Base-by-base conservation (phyloP, 2,888 invertebrate genomes). In the Drosophila robusta region DNA sequence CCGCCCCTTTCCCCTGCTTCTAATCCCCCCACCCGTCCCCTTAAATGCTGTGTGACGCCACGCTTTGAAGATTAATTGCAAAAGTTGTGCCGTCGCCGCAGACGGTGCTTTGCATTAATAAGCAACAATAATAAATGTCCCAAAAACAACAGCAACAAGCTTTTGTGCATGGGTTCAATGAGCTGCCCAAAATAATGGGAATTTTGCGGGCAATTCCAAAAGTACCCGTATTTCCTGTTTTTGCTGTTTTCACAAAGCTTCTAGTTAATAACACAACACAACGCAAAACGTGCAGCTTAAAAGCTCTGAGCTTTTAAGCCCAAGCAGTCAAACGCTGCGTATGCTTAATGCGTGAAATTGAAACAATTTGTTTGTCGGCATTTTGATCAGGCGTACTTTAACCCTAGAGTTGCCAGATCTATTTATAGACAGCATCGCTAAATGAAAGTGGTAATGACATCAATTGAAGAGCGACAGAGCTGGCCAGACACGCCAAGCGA, bases 361-460 rank as follows among this genome's bases (percentile, higher is more conserved):
- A 52, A 47, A 56, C 38, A 68, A 68, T 74, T 57, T 80, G 73
- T 62, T 73, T 70, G 45, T 70, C 68, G 63, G 52, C 75, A 68
- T 55, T 80, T 58, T 68, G 69, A 81, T 72, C 78, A 72, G 12
- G 44, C 64, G 75, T 78, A 70, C 80, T 82, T 82, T 73, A 85
- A 85, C 83, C 80, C 75, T 62, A 71, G 44, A 62, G 74, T 76
- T 66, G 54, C 44, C 38, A 39, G 41, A 26, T 38, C 72, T 85
- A 85, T 83, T 83, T 82, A 75, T 83, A 85, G 82, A 14, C 16
- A n/a, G 9, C 16, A n/a, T 52, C 32, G 44, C 52, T 78, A 73
- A 87, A 86, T 88, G 77, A 78, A 85, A 89, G 73, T 87, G 87
- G 67, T 90, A 89, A 90, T 84, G 84, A 86, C 74, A 86, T 84